These are phyloP conservation scores for Carterocephalus palaemon DNA, from an alignment of 2,888 invertebrate genomes.

Conservation along the genomic window DNA sequence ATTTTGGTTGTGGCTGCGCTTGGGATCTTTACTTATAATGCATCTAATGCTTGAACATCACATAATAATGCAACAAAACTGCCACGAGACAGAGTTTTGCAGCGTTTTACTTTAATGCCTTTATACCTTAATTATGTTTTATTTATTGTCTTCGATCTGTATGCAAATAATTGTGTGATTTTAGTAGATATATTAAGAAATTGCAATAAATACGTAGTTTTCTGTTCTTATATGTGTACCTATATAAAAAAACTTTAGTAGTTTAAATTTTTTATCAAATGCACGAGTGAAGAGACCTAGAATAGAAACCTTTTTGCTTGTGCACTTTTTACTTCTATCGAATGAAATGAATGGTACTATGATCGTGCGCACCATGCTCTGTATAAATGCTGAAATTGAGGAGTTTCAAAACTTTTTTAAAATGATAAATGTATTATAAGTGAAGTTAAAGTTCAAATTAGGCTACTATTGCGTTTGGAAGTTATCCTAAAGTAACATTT, in stretches of 20 bases:
- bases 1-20: constrained; percentile 59
- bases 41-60: constrained; percentile 59
- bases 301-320: constrained; percentile 21
- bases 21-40: constrained; percentile 50
- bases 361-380: constrained; percentile 1
- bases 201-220: constrained; percentile 6
- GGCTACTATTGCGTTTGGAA: neutral
- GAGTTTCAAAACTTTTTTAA: no score
- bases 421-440: no score
- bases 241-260: constrained; percentile 9
- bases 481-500: constrained; percentile 2
- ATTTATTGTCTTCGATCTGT: constrained; percentile 39
- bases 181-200: constrained; percentile 9
- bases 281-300: constrained; percentile 21
- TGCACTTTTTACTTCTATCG: constrained; percentile 19
- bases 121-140: constrained; percentile 34
- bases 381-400: no score
- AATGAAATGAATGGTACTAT: constrained; percentile 17
- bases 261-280: constrained; percentile 20
- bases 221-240: constrained; percentile 15
- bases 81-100: constrained; percentile 77
- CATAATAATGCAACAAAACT: constrained; percentile 62
- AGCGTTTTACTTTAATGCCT: constrained; percentile 55
- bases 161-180: constrained; percentile 25
- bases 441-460: neutral